Base-by-base conservation (phyloP, 2,797 vertebrate species). In the Acipenser ruthenus region DNA sequence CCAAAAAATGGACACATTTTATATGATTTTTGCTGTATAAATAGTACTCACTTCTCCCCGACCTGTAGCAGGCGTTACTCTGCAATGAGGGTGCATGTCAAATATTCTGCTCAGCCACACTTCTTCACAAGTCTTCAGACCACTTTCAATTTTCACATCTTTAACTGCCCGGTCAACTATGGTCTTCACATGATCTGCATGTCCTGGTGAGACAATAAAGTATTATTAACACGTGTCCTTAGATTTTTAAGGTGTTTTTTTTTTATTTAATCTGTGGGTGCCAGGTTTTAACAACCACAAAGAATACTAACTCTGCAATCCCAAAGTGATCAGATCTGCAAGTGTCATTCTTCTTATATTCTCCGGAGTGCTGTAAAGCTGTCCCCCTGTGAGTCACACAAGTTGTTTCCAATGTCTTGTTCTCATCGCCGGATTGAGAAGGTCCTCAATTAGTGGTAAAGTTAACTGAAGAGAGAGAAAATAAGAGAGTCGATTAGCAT, bases 351-450 rank as follows among this genome's bases (percentile, higher is more conserved):
- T 62, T 12, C 62, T 64, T 7, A 72, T 23, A 15, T 59, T 67
- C 23, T 71, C 67, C 49, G 70, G 67, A 47, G 70, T 66, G 12
- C 69, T 66, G 9, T 51, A 55, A 37, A 73, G 67, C 51, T 66
- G 65, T 56, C 72, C 72, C 72, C 72, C 72, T 50, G 72, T 73
- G n/a, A 69, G 60, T n/a, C 70, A 63, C 7, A 70, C 70, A 49
- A 74, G 64, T 60, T 70, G 73, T 18, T 72, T 74, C 71, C 73
- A 74, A 51, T 72, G 70, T 18, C 68, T 66, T 51, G 68, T 74
- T 15, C 73, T 69, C 69, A 70, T 74, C 50, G 69, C 64, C 10
- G 66, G 62, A 8, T 67, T 70, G 51, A 66, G 66, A 15, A 71
- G 66, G 18, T 68, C 73, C 59, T 70, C 64, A 52, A 68, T 71